Conservation (phyloP, 2,888 invertebrate species). For the Trachelus iudaicus region DNA sequence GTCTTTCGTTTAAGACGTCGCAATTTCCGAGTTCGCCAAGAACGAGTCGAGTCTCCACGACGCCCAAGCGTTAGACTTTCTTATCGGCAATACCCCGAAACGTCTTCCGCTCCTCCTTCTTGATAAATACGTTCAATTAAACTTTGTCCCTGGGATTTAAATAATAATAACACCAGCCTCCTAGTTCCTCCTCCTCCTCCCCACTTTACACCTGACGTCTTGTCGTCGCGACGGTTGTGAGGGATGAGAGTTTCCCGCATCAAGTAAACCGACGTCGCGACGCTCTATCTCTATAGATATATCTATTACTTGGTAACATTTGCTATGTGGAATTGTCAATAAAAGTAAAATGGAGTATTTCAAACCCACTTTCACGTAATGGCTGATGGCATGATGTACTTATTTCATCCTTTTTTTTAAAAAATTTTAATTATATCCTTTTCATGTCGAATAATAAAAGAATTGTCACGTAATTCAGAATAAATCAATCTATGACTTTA, state of each 20-base stretch:
- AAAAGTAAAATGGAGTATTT: not conserved
- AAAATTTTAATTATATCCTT: not conserved
- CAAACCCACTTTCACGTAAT: not conserved
- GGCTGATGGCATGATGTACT: not conserved
- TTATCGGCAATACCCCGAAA: constrained; percentile 14
- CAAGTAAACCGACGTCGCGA: too few species aligned
- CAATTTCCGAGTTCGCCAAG: constrained; percentile 31
- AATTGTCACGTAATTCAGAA: not conserved
- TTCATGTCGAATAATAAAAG: not conserved
- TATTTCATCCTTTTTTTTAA: not conserved
- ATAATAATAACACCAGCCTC: constrained; percentile 1
- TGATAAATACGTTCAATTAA: constrained; percentile 19
- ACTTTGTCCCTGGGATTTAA: constrained; percentile 17
- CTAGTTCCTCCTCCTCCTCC: not conserved
- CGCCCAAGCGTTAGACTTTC: not conserved
- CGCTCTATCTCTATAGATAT: too few species aligned
- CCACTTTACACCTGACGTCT: not conserved
- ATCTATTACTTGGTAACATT: too few species aligned
- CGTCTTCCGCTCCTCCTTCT: constrained; percentile 3
- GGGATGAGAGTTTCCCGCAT: too few species aligned
- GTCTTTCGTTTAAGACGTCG: constrained; percentile 30
- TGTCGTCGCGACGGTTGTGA: not conserved
- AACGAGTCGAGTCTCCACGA: not conserved
- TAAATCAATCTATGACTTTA: not conserved
- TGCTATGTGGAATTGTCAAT: not conserved